These are phyloP conservation scores for Acanthaster planci DNA, from an alignment of 35 echinoderm and acorn worm genomes.

Conservation along the genomic window DNA sequence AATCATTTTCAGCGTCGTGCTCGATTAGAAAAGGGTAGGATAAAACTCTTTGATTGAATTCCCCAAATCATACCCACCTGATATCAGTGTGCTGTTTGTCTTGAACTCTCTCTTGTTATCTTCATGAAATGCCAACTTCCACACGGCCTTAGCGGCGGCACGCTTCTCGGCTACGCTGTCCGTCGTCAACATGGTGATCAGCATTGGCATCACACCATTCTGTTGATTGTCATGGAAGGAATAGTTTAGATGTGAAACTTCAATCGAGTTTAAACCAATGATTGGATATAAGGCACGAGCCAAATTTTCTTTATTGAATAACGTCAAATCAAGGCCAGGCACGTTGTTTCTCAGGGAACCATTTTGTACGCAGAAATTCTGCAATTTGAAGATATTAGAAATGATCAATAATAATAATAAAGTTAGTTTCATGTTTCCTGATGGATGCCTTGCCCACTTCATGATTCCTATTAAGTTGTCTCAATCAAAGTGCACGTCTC, in stretches of 20 bases:
- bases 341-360: too few relatives aligned
- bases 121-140: conserved; percentile 74
- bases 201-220: conserved; percentile 49
- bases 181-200: conserved; percentile 43
- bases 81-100: conserved; percentile 50
- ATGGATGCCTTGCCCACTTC: too few relatives aligned
- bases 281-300: background rate
- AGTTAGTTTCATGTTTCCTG: too few relatives aligned
- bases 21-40: too few relatives aligned
- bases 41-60: too few relatives aligned
- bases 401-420: too few relatives aligned
- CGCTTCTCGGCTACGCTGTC: conserved; percentile 44
- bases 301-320: background rate
- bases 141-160: conserved; percentile 45
- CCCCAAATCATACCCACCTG: conserved; percentile 2
- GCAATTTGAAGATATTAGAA: too few relatives aligned
- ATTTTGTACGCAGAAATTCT: too few relatives aligned
- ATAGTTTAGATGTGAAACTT: background rate
- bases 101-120: conserved; percentile 58
- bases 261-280: background rate
- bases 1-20: too few relatives aligned
- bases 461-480: too few relatives aligned
- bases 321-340: background rate
- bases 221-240: conserved; percentile 43
- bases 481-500: too few relatives aligned